A percentile compares a stretch with the other conserved stretches of the same genome.
Evolutionary conservation across 2,797 vertebrate species (phyloP).

Genomic region (Carduelis carduelis): DNA sequence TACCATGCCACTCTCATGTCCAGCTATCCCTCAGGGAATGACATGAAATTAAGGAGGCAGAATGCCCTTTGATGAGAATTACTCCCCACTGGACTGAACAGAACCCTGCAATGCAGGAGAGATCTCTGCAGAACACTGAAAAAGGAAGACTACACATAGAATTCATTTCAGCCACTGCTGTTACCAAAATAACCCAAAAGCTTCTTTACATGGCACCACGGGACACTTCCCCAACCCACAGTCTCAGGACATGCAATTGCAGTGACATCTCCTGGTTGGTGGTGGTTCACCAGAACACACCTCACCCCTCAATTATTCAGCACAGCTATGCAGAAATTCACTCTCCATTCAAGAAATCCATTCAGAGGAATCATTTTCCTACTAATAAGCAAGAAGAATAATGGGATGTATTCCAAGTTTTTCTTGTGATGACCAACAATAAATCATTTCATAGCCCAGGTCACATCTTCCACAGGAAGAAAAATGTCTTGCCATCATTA

Average conservation of each 20-base stretch:
- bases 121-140: not conserved
- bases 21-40: not conserved
- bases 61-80: not conserved
- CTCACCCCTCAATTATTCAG: not conserved
- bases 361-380: not conserved
- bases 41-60: not conserved
- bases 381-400: constrained; percentile 36
- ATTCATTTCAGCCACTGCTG: not conserved
- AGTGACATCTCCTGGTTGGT: not conserved
- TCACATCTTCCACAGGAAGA: constrained; percentile 19
- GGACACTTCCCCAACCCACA: accelerated
- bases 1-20: accelerated
- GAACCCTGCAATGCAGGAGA: not conserved
- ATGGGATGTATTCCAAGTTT: constrained; percentile 34
- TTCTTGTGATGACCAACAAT: constrained; percentile 47
- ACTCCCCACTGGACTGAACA: not conserved
- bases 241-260: not conserved
- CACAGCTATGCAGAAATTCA: not conserved
- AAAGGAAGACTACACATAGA: not conserved
- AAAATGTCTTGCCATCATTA: constrained; percentile 53
- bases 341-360: not conserved
- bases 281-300: not conserved
- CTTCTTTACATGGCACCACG: not conserved
- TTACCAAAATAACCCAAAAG: not conserved
- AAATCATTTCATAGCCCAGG: constrained; percentile 43